Conservation (phyloP, 2,888 invertebrate genomes). For the Rotaria macrura region DNA sequence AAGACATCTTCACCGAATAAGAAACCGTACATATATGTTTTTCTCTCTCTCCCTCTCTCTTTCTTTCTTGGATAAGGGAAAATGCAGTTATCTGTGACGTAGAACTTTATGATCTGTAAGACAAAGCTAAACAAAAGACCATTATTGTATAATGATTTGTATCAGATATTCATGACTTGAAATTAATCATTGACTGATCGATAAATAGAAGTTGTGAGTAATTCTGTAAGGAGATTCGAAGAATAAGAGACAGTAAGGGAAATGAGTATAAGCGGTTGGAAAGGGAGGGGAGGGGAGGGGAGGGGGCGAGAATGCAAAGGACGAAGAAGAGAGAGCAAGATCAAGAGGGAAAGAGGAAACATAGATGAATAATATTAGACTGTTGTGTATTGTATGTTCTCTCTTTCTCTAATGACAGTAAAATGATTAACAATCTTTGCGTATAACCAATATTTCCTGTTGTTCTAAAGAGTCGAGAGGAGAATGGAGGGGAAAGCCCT, state of each 20-base stretch:
- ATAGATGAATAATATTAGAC: not conserved
- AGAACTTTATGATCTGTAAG: not conserved
- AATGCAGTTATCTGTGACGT: not conserved
- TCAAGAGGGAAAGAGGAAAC: not conserved
- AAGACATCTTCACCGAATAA: not conserved
- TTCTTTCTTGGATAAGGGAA: not conserved
- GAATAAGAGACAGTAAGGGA: not conserved
- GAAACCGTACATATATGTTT: not conserved
- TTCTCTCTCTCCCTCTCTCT: not conserved
- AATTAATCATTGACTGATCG: not conserved
- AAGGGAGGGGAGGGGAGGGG: not conserved
- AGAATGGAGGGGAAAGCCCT: not conserved
- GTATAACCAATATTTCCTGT: not conserved
- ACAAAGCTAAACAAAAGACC: not conserved
- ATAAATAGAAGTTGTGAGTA: not conserved
- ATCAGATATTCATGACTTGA: not conserved
- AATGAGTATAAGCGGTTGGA: too few species aligned
- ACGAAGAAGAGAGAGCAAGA: not conserved
- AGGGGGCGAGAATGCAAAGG: too few species aligned
- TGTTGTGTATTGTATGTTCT: not conserved
- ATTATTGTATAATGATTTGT: not conserved
- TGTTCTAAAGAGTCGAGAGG: not conserved
- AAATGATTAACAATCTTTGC: not conserved
- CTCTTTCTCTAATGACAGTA: not conserved
- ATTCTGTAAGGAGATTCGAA: not conserved